Evolutionary conservation across 2,888 invertebrate genomes (phyloP), one percentile per base, ranked within the genome.

Genomic region (Trimorus sp.): DNA sequence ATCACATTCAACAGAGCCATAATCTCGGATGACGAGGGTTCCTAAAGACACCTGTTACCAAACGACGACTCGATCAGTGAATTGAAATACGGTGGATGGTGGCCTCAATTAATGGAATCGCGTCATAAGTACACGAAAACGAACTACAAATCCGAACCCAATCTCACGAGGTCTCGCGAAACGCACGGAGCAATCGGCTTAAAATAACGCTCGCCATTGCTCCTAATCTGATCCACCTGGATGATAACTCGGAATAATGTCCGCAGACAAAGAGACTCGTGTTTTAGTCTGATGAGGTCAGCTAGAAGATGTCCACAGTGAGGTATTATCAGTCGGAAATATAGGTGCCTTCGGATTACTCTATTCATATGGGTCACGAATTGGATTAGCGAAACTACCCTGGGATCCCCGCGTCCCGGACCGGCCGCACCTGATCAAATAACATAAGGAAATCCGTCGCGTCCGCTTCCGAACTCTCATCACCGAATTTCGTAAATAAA

Each of bases 241-340:
- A 63, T 74, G 63, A 71, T 49, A 63, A 79, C 48, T 70, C 48
- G 9, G 60, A 66, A 80, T 76, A 76, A 80, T 76, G 56, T 15
- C 26, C 15, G 36, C 49, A 42, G 69, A 79, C 70, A 54, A 74
- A 75, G 75, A 40, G 48, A 80, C 37, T 42, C 75, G 14, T 80
- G 80, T 80, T 80, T 80, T 71, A 80, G 71, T 71, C 80, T 80
- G 80, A 75, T 80, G 66, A 71, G 70, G 75, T 76, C 80, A 75
- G 66, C 60, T 49, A 76, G 70, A 80, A 71, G 70, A 66, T 76
- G 80, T 80, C 80, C 75, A 80, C 75, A 56, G 66, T 80, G 80
- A 76, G 80, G 70, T 65, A 76, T 76, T 76, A 80, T 80, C 80
- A 73, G 75, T 71, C 75, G 68, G 75, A 80, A 80, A 71, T 70